phyloP scores from a whole-genome alignment of 2,113 vertebrate species.

The Corvus cornix region DNA sequence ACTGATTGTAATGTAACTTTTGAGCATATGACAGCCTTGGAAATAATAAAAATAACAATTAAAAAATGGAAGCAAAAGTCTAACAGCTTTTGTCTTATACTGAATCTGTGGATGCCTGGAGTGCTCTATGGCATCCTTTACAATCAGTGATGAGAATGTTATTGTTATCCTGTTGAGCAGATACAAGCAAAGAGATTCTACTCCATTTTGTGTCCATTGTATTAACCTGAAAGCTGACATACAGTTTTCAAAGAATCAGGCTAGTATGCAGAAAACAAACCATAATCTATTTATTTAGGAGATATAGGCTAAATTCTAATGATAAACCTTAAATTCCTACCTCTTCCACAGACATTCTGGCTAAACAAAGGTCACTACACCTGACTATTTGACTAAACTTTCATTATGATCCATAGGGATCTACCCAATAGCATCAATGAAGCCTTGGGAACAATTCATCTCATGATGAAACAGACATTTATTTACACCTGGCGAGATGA shows the following conservation, averaged over 20 bases:
- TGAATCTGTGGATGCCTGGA: background rate
- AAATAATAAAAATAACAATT: constrained; percentile 22
- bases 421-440: background rate
- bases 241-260: background rate
- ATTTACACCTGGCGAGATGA: background rate
- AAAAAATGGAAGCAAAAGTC: background rate
- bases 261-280: background rate
- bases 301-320: background rate
- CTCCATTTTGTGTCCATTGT: background rate
- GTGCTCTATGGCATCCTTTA: background rate
- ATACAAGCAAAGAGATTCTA: background rate
- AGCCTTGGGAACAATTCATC: background rate
- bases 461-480: background rate
- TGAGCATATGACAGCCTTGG: background rate
- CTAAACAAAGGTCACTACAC: background rate
- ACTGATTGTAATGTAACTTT: constrained; percentile 22
- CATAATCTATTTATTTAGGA: background rate
- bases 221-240: background rate
- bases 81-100: background rate
- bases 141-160: background rate
- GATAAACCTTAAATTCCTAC: background rate
- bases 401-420: background rate
- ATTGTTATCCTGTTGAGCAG: background rate
- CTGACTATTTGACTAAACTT: background rate
- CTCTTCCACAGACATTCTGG: background rate